A percentile compares a stretch with the other conserved stretches of the same genome.
phyloP scores from a whole-genome alignment of 1,140 invertebrate genomes.

The Goniozus legneri region DNA sequence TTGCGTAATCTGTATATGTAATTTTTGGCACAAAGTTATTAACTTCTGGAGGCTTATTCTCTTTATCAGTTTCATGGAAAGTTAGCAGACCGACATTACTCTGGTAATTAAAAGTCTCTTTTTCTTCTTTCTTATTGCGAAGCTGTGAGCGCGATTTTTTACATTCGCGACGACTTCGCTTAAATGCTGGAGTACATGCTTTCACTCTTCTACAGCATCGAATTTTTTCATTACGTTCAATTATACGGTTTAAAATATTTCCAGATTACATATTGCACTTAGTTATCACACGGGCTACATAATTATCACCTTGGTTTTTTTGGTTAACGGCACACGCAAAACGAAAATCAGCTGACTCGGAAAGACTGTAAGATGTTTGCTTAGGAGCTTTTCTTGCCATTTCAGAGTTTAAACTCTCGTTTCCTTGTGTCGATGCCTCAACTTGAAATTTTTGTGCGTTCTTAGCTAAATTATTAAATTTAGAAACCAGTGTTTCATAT shows the following conservation, averaged over 20 bases:
- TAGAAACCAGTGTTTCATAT: constrained; percentile 11
- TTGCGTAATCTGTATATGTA: constrained; percentile 1
- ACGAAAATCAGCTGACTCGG: too few species aligned
- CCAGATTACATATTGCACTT: neutral
- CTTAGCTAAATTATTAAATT: constrained; percentile 15
- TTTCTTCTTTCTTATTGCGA: constrained; percentile 10
- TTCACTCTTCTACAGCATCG: neutral
- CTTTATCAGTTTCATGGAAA: constrained; percentile 7
- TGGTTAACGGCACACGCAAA: too few species aligned
- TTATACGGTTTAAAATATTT: neutral
- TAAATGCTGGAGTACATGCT: constrained; percentile 9
- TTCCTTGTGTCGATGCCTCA: constrained; percentile 12
- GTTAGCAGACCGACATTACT: constrained; percentile 14
- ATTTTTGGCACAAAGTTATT: neutral
- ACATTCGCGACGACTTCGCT: constrained; percentile 9
- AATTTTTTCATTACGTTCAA: neutral
- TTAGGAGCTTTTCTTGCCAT: too few species aligned
- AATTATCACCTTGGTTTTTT: neutral
- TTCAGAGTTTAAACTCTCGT: too few species aligned
- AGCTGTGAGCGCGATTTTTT: constrained; percentile 16
- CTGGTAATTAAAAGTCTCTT: constrained; percentile 16
- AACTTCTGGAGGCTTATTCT: neutral
- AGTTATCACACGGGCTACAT: constrained; percentile 10
- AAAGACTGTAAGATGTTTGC: too few species aligned
- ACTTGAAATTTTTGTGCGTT: constrained; percentile 15